Evolutionary conservation across 2,888 invertebrate genomes (phyloP).

Genomic region (Parthenolecanium corni): DNA sequence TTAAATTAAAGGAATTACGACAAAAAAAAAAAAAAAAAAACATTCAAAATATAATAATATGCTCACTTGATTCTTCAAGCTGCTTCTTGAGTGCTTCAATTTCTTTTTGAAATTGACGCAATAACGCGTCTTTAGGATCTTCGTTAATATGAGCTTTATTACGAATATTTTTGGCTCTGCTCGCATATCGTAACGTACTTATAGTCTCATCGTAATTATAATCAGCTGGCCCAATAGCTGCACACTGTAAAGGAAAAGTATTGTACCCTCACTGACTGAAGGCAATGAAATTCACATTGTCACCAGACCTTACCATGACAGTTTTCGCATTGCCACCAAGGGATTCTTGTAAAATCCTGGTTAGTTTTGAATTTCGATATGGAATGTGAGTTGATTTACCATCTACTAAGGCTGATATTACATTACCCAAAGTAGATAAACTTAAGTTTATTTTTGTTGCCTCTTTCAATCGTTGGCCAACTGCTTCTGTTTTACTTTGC

Average conservation of each 20-base stretch:
- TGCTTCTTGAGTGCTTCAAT: slow-evolving; percentile 83
- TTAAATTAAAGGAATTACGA: not conserved
- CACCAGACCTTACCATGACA: slow-evolving; percentile 63
- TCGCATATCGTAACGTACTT: slow-evolving; percentile 91
- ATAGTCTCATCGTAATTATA: slow-evolving; percentile 95
- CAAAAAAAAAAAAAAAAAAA: not conserved
- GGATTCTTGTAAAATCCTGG: slow-evolving; percentile 87
- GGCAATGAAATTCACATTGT: too few relatives aligned
- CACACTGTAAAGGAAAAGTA: slow-evolving; percentile 51
- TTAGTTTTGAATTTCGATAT: slow-evolving; percentile 94
- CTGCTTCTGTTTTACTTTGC: slow-evolving; percentile 91
- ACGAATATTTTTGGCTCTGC: slow-evolving; percentile 93
- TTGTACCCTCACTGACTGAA: too few relatives aligned
- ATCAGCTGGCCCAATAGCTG: slow-evolving; percentile 93
- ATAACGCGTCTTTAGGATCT: slow-evolving; percentile 91
- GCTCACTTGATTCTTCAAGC: slow-evolving; percentile 53
- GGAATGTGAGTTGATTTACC: slow-evolving; percentile 95
- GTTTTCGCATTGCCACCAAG: slow-evolving; percentile 94
- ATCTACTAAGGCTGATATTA: slow-evolving; percentile 95
- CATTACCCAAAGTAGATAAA: slow-evolving; percentile 91
- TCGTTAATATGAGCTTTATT: slow-evolving; percentile 93
- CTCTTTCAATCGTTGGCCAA: slow-evolving; percentile 83
- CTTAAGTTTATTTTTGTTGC: slow-evolving; percentile 97
- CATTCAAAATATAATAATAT: not conserved
- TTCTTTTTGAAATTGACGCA: slow-evolving; percentile 91